Conservation (phyloP, 2,888 invertebrate species). For the Didymodactylos carnosus region DNA sequence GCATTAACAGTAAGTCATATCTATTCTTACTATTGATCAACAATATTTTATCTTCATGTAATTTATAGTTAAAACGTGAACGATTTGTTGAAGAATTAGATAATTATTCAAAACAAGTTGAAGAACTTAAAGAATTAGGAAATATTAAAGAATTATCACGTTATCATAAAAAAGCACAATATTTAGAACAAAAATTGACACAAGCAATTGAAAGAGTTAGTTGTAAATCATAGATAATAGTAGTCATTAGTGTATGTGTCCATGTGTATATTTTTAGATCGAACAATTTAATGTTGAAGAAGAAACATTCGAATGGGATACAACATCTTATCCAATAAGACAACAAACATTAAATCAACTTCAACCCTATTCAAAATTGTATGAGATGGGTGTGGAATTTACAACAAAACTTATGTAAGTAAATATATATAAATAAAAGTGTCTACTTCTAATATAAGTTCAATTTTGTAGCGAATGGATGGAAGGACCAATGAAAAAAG, state of each 20-base stretch:
- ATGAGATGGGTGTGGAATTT: constrained; percentile 69
- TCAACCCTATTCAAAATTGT: constrained; percentile 63
- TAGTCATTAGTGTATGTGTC: no score
- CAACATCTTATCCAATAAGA: constrained; percentile 65
- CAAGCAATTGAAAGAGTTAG: constrained; percentile 46
- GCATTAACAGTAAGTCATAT: constrained; percentile 42
- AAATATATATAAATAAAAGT: neutral
- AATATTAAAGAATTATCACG: constrained; percentile 59
- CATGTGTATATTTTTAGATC: constrained; percentile 41
- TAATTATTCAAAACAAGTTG: constrained; percentile 54
- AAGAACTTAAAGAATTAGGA: constrained; percentile 67
- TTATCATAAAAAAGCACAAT: constrained; percentile 60
- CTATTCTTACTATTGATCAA: no score
- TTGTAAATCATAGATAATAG: no score
- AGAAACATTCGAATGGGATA: constrained; percentile 61
- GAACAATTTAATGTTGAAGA: constrained; percentile 80
- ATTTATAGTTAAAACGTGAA: constrained; percentile 40
- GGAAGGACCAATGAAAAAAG: constrained; percentile 56
- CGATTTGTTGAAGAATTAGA: constrained; percentile 64
- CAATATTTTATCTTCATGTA: neutral
- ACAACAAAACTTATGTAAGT: constrained; percentile 43
- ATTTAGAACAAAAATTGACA: constrained; percentile 51
- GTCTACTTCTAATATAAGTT: neutral
- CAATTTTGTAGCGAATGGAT: constrained; percentile 48
- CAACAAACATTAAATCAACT: constrained; percentile 54